Evolutionary conservation across 2,797 vertebrate genomes (phyloP).

Genomic region (Thamnophis elegans): DNA sequence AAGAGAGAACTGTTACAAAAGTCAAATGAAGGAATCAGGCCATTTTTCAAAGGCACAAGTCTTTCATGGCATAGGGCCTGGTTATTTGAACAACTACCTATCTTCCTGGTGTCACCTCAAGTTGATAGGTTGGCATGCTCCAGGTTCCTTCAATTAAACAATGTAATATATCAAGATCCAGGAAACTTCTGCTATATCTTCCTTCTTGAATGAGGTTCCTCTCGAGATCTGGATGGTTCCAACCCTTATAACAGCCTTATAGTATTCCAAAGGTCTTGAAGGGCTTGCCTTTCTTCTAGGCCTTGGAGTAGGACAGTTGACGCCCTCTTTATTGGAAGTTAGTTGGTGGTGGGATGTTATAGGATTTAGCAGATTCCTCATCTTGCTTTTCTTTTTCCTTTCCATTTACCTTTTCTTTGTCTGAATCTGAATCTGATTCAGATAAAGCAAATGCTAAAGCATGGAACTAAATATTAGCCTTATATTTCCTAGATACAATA

Average conservation of each 20-base stretch:
- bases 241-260: background rate
- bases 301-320: background rate
- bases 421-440: background rate
- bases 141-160: background rate
- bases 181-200: background rate
- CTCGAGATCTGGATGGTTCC: background rate
- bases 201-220: background rate
- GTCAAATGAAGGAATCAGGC: background rate
- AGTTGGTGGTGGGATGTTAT: background rate
- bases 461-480: background rate
- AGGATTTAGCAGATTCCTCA: background rate
- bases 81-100: background rate
- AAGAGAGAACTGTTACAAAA: constrained; percentile 21
- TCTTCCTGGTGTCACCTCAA: background rate
- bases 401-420: background rate
- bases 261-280: background rate
- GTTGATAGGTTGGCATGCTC: background rate
- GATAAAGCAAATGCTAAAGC: background rate
- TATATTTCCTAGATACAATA: background rate
- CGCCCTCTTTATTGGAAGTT: background rate
- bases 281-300: background rate
- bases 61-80: background rate
- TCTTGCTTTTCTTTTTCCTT: background rate
- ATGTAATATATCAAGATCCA: background rate
- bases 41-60: background rate